phyloP scores from a whole-genome alignment of 1,140 invertebrate genomes.

The Ooceraea biroi region DNA sequence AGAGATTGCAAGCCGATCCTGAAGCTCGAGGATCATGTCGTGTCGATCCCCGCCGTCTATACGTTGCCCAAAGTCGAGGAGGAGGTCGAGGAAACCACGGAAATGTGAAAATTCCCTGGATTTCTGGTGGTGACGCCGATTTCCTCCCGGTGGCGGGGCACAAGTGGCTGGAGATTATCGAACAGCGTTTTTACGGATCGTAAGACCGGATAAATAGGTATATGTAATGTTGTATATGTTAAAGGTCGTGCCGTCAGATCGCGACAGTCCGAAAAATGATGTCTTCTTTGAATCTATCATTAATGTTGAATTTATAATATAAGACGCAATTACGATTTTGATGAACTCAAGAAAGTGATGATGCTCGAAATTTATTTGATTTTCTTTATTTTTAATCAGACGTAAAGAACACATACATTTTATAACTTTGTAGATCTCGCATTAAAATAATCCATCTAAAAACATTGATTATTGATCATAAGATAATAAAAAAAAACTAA shows the following conservation, averaged over 20 bases:
- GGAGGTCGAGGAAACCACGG: slow-evolving; percentile 88
- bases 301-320: slow-evolving; percentile 41
- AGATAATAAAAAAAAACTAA: neutral
- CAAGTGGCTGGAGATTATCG: slow-evolving; percentile 44
- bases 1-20: slow-evolving; percentile 84
- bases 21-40: slow-evolving; percentile 83
- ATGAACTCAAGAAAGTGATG: slow-evolving; percentile 4
- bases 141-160: neutral
- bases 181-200: slow-evolving; percentile 28
- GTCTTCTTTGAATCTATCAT: slow-evolving; percentile 34
- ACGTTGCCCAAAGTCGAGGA: slow-evolving; percentile 89
- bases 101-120: slow-evolving; percentile 84
- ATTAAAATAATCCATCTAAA: neutral
- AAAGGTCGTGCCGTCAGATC: slow-evolving; percentile 20
- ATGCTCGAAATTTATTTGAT: neutral
- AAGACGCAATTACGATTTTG: neutral
- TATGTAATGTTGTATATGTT: slow-evolving; percentile 52
- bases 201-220: slow-evolving; percentile 49
- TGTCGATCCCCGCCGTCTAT: slow-evolving; percentile 86
- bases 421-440: neutral
- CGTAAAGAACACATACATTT: neutral
- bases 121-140: neutral
- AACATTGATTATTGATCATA: neutral
- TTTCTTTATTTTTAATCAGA: neutral
- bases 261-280: neutral